Base-by-base conservation (phyloP, 64 coral and sea anemone species). In the Stylophora pistillata region DNA sequence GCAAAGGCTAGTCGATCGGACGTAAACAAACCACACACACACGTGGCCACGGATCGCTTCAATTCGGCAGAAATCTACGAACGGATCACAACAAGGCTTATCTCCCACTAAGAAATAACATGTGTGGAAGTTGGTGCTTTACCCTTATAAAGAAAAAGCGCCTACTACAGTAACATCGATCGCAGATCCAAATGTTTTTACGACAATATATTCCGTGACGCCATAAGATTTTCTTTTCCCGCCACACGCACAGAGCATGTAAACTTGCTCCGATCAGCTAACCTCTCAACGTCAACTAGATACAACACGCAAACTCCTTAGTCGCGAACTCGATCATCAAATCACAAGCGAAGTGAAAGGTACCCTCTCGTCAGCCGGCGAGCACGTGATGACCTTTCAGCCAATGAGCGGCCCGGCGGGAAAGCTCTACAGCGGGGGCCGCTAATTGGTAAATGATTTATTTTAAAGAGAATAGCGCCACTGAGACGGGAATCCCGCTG, bases 391-490 rank as follows among this genome's bases (percentile, higher is more conserved):
- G 3, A 4, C 21, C 7, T 0, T 21, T 84, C 80, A 17, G 34
- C 80, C 80, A 84, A 84, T 84, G 80, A 84, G 65, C 61, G 41
- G 16, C 62, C 34, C 80, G 60, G 80, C 80, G 80, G 80, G 80
- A 84, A 84, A 25, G 80, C 80, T 84, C 53, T 84, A 15, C 80
- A 84, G 80, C 62, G 80, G 80, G 80, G 47, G 23, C 60, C 33
- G 30, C 17, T 70, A 84, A 84, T 84, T 62, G 80, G 61, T 84
- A 84, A 84, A 84, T 84, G 30, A 84, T 84, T 84, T 84, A 84
- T 84, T 62, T 60, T 53, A 84, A n/a, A 70, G 80, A 37, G 17
- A 59, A 30, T 84, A 84, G 80, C 80, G 80, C 62, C 80, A 70
- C 2, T 23, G 30, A 70, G 80, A 66, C 80, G 80, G 80, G 18